These are phyloP conservation scores for Macroteleia sp. DNA, from an alignment of 2,888 invertebrate species.

Conservation along the genomic window DNA sequence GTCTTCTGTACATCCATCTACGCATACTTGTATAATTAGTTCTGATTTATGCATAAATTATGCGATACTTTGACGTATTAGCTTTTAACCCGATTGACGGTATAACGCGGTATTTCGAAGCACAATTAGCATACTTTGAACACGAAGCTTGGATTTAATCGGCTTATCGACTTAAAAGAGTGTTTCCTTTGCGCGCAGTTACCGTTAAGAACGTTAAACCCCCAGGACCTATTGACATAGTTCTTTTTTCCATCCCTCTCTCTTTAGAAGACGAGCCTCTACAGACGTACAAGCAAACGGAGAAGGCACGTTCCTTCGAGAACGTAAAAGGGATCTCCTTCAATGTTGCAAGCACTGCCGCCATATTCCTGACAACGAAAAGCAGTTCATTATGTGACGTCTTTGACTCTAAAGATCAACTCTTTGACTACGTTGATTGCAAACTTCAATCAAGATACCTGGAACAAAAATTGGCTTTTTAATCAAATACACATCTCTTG, in stretches of 20 bases:
- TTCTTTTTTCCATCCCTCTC: slow-evolving; percentile 50
- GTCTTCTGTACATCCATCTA: slow-evolving; percentile 20
- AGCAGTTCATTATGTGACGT: slow-evolving; percentile 61
- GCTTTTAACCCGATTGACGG: slow-evolving; percentile 52
- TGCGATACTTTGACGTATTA: slow-evolving; percentile 53
- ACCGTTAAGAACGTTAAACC: slow-evolving; percentile 60
- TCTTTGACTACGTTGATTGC: slow-evolving; percentile 48
- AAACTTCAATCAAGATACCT: slow-evolving; percentile 56
- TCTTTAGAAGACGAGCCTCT: slow-evolving; percentile 29
- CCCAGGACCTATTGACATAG: slow-evolving; percentile 62
- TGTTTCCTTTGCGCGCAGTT: slow-evolving; percentile 59
- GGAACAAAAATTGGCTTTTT: slow-evolving; percentile 59
- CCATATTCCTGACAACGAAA: slow-evolving; percentile 50
- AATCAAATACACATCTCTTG: slow-evolving; percentile 48
- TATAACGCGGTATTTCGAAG: slow-evolving; percentile 53
- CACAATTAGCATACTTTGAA: slow-evolving; percentile 60
- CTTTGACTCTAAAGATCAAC: slow-evolving; percentile 62
- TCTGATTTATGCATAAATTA: slow-evolving; percentile 52
- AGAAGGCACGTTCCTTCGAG: slow-evolving; percentile 55
- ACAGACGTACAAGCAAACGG: slow-evolving; percentile 59
- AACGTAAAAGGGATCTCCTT: slow-evolving; percentile 62
- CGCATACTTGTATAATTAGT: slow-evolving; percentile 44
- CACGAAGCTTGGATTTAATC: slow-evolving; percentile 60
- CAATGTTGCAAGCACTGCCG: slow-evolving; percentile 42
- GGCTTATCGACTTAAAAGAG: slow-evolving; percentile 65